A percentile compares a stretch with the other conserved stretches of the same genome.
Evolutionary conservation across 2,797 vertebrate genomes (phyloP).

Genomic region (Anolis apletophallus): DNA sequence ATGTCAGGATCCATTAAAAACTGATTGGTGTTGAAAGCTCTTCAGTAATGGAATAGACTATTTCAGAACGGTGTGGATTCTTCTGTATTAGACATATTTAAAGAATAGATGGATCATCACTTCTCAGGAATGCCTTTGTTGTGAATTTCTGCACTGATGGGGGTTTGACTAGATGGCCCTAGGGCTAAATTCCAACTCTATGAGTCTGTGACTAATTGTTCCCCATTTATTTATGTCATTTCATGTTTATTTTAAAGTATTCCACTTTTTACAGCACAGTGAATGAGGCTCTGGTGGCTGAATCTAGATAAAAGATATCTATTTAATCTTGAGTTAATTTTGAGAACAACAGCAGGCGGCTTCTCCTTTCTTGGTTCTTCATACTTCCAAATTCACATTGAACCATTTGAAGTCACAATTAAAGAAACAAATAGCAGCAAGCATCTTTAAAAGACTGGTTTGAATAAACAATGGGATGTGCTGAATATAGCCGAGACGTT

Average conservation of each 20-base stretch:
- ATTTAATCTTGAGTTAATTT: slow-evolving; percentile 14
- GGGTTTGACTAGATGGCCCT: too few species aligned
- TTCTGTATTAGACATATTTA: too few species aligned
- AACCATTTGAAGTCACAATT: neutral
- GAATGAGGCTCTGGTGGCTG: neutral
- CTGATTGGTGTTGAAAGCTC: too few species aligned
- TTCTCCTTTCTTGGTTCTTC: neutral
- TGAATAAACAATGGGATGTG: neutral
- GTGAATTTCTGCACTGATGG: too few species aligned
- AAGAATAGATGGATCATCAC: too few species aligned
- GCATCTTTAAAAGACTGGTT: neutral
- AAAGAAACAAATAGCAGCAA: slow-evolving; percentile 29
- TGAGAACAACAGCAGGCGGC: neutral
- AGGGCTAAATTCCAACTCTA: neutral
- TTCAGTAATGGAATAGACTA: too few species aligned
- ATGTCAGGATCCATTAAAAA: too few species aligned
- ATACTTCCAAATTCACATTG: neutral
- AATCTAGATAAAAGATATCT: neutral
- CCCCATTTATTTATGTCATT: neutral
- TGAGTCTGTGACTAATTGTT: neutral
- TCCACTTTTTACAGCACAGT: neutral
- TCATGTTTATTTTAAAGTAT: neutral
- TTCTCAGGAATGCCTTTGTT: too few species aligned
- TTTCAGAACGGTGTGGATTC: too few species aligned
- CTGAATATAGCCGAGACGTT: neutral